A percentile compares a stretch with the other conserved stretches of the same genome.
Evolutionary conservation across 1,140 invertebrate genomes (phyloP).

Genomic region (Bactericera cockerelli): DNA sequence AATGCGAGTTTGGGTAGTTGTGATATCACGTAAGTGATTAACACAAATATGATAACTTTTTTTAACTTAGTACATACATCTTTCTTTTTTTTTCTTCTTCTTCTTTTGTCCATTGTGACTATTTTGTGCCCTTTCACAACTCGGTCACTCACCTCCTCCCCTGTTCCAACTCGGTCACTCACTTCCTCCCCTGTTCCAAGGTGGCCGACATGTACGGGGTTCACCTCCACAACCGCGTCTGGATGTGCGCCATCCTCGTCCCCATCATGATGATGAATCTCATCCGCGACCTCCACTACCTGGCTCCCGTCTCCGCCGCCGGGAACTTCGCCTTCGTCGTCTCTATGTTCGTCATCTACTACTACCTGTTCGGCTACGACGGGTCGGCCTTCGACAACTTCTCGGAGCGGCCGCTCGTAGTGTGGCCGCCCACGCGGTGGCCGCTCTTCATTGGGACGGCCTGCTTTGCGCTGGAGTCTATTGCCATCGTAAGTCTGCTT

Average conservation of each 20-base stretch:
- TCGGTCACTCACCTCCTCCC: too few species aligned
- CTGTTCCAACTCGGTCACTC: too few species aligned
- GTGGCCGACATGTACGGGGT: slow-evolving; percentile 20
- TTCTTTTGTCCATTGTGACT: too few species aligned
- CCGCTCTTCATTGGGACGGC: slow-evolving; percentile 55
- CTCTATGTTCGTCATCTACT: slow-evolving; percentile 44
- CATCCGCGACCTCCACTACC: slow-evolving; percentile 48
- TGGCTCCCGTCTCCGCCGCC: slow-evolving; percentile 54
- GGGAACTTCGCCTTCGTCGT: slow-evolving; percentile 38
- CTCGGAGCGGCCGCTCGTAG: slow-evolving; percentile 28
- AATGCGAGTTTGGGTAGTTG: too few species aligned
- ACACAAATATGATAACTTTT: too few species aligned
- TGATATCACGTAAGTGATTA: too few species aligned
- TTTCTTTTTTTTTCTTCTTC: too few species aligned
- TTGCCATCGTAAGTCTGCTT: slow-evolving; percentile 40
- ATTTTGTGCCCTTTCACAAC: too few species aligned
- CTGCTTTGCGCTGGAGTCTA: slow-evolving; percentile 61
- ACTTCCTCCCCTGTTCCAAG: too few species aligned
- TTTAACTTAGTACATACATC: too few species aligned
- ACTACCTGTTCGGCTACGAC: slow-evolving; percentile 52
- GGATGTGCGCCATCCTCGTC: slow-evolving; percentile 46
- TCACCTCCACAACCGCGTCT: slow-evolving; percentile 35
- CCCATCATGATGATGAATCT: slow-evolving; percentile 55
- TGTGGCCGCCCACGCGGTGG: slow-evolving; percentile 28
- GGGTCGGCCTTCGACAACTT: slow-evolving; percentile 36